Evolutionary conservation across 2,888 invertebrate genomes (phyloP).

Genomic region (Poecilobothrus nobilitatus): DNA sequence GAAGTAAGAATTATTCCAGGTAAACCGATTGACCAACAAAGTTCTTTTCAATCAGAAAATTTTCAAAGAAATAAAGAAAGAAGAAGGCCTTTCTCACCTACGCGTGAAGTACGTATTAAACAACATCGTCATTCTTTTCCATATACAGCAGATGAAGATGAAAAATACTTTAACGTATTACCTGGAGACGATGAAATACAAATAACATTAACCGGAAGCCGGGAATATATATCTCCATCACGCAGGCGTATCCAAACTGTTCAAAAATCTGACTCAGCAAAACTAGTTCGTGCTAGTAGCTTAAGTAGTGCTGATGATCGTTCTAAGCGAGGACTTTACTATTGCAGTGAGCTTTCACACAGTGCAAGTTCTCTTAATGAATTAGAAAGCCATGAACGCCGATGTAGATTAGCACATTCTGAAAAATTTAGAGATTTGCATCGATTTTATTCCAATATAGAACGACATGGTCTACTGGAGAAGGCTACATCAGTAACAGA

Average conservation of each 20-base stretch:
- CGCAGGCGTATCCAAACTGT: slow-evolving; percentile 53
- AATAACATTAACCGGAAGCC: slow-evolving; percentile 43
- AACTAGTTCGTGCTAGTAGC: slow-evolving; percentile 54
- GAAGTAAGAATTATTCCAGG: slow-evolving; percentile 2
- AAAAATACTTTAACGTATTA: neutral
- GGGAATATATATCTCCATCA: slow-evolving; percentile 54
- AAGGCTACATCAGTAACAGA: slow-evolving; percentile 62
- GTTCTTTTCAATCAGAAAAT: neutral
- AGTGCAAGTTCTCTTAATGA: slow-evolving; percentile 46
- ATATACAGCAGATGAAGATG: neutral
- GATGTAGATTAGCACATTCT: slow-evolving; percentile 39
- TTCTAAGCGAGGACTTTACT: slow-evolving; percentile 32
- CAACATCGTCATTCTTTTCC: slow-evolving; percentile 32
- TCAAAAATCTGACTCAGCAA: slow-evolving; percentile 35
- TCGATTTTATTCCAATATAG: slow-evolving; percentile 75
- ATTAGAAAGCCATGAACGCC: slow-evolving; percentile 32
- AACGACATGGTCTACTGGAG: slow-evolving; percentile 75
- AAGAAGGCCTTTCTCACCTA: slow-evolving; percentile 32
- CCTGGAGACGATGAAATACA: slow-evolving; percentile 32
- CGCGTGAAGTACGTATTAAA: slow-evolving; percentile 41
- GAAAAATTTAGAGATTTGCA: slow-evolving; percentile 77
- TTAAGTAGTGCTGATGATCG: slow-evolving; percentile 54
- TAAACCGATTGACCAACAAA: neutral
- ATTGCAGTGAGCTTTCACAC: slow-evolving; percentile 37
- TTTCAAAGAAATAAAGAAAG: slow-evolving; percentile 19